Percentiles rank a stretch among this genome's conserved stretches.
phyloP scores from a whole-genome alignment of 2,113 vertebrate species.

The Pseudopodoces humilis region DNA sequence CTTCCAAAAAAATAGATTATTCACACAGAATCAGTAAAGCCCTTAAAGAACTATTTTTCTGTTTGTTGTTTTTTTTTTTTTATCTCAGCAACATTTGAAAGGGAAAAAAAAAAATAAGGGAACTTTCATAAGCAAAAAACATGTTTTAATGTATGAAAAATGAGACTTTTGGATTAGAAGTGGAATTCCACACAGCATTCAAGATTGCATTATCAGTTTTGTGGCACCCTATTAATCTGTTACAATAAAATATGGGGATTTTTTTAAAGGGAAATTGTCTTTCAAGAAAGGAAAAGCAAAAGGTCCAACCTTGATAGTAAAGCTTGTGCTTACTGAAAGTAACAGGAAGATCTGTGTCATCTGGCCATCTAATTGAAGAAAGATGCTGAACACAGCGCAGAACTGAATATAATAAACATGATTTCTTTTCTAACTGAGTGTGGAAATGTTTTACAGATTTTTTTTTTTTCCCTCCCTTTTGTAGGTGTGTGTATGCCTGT shows the following conservation, averaged over 20 bases:
- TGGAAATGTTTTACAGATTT: conserved; percentile 49
- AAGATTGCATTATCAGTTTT: conserved; percentile 34
- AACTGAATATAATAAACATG: neutral
- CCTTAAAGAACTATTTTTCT: conserved; percentile 47
- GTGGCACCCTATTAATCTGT: conserved; percentile 53
- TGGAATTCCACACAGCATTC: conserved; percentile 51
- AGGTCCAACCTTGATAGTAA: conserved; percentile 25
- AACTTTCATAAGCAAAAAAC: conserved; percentile 12
- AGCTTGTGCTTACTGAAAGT: conserved; percentile 53
- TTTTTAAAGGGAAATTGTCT: conserved; percentile 40
- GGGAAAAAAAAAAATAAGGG: neutral
- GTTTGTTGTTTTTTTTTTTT: neutral
- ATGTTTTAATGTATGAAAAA: conserved; percentile 60
- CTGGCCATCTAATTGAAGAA: conserved; percentile 64
- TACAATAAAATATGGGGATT: conserved; percentile 13
- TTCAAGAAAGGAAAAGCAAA: conserved; percentile 52
- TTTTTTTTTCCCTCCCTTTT: conserved; percentile 29
- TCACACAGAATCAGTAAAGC: conserved; percentile 42
- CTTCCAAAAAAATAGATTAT: conserved; percentile 60
- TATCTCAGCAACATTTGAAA: neutral
- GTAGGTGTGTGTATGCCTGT: conserved; percentile 8
- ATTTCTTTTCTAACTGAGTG: conserved; percentile 54
- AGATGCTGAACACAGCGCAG: conserved; percentile 50
- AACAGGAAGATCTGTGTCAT: conserved; percentile 47
- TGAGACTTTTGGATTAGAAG: conserved; percentile 51